Evolutionary conservation across 2,888 invertebrate species (phyloP), one percentile per base, ranked within the genome.

Genomic region (Teinopalpus imperialis): DNA sequence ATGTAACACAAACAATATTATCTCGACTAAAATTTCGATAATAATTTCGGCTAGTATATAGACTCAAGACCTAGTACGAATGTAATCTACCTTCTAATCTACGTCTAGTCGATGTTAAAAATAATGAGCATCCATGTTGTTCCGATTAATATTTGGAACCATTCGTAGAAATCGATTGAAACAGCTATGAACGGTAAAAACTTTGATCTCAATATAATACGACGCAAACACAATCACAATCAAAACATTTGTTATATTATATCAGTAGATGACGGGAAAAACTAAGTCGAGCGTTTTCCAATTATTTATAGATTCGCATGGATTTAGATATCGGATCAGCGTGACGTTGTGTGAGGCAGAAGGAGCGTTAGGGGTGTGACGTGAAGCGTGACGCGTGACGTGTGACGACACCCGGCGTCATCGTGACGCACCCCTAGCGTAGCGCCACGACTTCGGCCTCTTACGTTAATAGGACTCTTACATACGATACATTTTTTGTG

Each of bases 351-450:
- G 43, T 44, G 53, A 41, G 48, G 9, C 43, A 20, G 43, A 27
- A 43, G 41, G 34, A 21, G 35, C 10, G 35, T 29, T 35, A 27
- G 59, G 59, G 62, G 64, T 61, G 69, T 69, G 66, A 59, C 57
- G 58, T 41, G 31, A 10, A 42, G 13, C 40, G 63, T 69, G 71
- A 66, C 67, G 13, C 40, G 63, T 69, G 71, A 66, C 67, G 71
- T 51, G 56, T 2, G 35, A 54, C 54, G 60, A 53, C 61, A 52
- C 59, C 51, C 44, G 47, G 37, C 48, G 47, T 52, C 53, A 52
- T 53, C 34, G 56, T 73, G 76, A 77, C 74, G 78, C 66, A 63
- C 57, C 64, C 61, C 60, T 51, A 35, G 56, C 58, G 52, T 52
- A 49, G 26, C 14, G 35, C 26, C 13, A 9, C 10, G 9, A 9